Evolutionary conservation across 2,888 invertebrate species (phyloP).

Genomic region (Resseliella maxima): DNA sequence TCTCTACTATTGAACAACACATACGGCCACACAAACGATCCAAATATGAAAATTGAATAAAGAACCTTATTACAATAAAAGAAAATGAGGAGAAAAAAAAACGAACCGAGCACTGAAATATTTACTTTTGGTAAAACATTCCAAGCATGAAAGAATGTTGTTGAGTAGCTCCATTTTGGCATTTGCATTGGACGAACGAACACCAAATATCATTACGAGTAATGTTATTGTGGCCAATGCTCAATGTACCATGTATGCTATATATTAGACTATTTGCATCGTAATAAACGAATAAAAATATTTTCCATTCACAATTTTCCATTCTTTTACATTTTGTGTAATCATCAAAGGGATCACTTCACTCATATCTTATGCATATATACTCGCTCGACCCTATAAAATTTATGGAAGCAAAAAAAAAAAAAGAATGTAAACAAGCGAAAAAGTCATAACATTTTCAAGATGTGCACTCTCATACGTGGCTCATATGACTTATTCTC

Average conservation of each 20-base stretch:
- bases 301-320: not conserved
- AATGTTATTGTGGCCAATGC: slow-evolving; percentile 44
- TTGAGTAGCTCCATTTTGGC: not conserved
- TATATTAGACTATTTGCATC: not conserved
- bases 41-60: slow-evolving; percentile 32
- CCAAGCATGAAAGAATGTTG: not conserved
- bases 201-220: slow-evolving; percentile 16
- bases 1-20: not conserved
- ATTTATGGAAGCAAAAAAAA: not conserved
- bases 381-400: not conserved
- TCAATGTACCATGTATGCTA: not conserved
- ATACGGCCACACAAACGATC: not conserved
- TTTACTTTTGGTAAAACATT: not conserved
- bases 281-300: slow-evolving; percentile 25
- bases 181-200: not conserved
- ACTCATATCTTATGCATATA: not conserved
- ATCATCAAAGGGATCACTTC: slow-evolving; percentile 50
- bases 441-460: slow-evolving; percentile 2
- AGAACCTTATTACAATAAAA: slow-evolving; percentile 10
- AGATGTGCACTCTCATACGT: not conserved
- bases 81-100: too few species aligned
- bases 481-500: not conserved
- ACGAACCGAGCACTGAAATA: not conserved
- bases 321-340: not conserved
- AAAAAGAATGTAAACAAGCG: not conserved